These are phyloP conservation scores for Montipora capricornis DNA, from an alignment of 64 coral and sea anemone genomes.

Conservation along the genomic window DNA sequence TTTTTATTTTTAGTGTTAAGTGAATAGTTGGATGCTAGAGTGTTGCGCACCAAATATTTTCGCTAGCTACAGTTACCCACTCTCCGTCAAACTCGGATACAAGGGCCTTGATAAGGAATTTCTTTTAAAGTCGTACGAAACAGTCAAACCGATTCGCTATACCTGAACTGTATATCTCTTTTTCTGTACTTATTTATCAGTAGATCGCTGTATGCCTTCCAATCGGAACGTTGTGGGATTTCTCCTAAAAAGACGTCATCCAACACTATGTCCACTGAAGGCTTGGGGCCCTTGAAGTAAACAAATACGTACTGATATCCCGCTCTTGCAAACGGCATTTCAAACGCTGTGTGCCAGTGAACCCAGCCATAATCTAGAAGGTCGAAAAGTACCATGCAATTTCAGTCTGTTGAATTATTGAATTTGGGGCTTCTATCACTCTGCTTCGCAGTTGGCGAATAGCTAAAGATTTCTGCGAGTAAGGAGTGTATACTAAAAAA, in stretches of 20 bases:
- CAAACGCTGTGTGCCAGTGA: conserved; percentile 79
- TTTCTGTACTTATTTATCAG: conserved; percentile 81
- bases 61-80: too few relatives aligned
- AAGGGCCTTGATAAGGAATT: too few relatives aligned
- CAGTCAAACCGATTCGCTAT: neutral
- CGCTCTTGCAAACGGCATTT: conserved; percentile 63
- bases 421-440: too few relatives aligned
- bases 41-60: too few relatives aligned
- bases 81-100: too few relatives aligned
- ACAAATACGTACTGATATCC: conserved; percentile 82
- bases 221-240: conserved; percentile 55
- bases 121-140: neutral
- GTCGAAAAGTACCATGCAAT: neutral
- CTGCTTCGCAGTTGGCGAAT: too few relatives aligned
- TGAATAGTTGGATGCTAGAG: too few relatives aligned
- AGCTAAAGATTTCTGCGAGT: too few relatives aligned
- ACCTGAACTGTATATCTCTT: conserved; percentile 73
- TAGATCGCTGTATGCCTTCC: conserved; percentile 69
- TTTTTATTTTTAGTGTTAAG: too few relatives aligned
- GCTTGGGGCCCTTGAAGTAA: conserved; percentile 87
- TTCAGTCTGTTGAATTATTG: too few relatives aligned
- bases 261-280: conserved; percentile 69
- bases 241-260: conserved; percentile 81
- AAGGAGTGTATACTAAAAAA: too few relatives aligned
- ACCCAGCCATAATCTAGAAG: conserved; percentile 80